Percentiles rank a stretch among this genome's conserved stretches.
Conservation (phyloP, 2,797 vertebrate species). For the Nyctalus aviator region DNA sequence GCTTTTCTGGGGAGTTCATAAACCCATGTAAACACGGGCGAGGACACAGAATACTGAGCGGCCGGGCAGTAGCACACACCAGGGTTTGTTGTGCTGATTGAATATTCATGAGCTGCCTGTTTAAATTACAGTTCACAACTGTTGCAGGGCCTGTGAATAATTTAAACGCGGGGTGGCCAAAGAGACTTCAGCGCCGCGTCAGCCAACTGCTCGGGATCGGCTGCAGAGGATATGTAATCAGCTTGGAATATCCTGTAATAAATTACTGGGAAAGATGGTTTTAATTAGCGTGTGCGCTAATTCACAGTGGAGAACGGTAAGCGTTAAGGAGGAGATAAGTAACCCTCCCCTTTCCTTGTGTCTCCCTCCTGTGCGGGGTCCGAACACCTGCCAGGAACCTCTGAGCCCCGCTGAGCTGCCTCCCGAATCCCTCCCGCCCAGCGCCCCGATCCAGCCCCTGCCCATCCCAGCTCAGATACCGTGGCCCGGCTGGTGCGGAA, state of each 20-base stretch:
- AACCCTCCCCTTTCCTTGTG: slow-evolving; percentile 79
- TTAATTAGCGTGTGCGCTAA: slow-evolving; percentile 90
- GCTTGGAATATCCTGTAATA: slow-evolving; percentile 89
- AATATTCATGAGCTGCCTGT: slow-evolving; percentile 96
- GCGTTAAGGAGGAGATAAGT: slow-evolving; percentile 76
- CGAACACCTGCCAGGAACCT: neutral
- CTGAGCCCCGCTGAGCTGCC: neutral
- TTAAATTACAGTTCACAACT: slow-evolving; percentile 97
- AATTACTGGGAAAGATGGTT: slow-evolving; percentile 90
- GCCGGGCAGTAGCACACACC: slow-evolving; percentile 91
- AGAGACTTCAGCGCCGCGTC: slow-evolving; percentile 92
- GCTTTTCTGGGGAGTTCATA: slow-evolving; percentile 88
- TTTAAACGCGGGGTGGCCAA: slow-evolving; percentile 94
- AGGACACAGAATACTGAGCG: slow-evolving; percentile 87
- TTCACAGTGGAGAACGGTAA: slow-evolving; percentile 81
- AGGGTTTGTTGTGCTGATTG: slow-evolving; percentile 93
- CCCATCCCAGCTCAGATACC: neutral
- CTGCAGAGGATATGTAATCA: slow-evolving; percentile 93
- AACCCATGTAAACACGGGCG: slow-evolving; percentile 88
- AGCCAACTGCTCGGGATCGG: slow-evolving; percentile 92
- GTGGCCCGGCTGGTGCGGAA: neutral
- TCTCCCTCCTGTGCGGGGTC: neutral
- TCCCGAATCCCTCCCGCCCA: too few relatives aligned
- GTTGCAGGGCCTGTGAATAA: slow-evolving; percentile 95
- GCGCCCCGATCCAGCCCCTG: neutral